Conservation (phyloP, 2,797 vertebrate genomes). For the Gymnocypris eckloni region DNA sequence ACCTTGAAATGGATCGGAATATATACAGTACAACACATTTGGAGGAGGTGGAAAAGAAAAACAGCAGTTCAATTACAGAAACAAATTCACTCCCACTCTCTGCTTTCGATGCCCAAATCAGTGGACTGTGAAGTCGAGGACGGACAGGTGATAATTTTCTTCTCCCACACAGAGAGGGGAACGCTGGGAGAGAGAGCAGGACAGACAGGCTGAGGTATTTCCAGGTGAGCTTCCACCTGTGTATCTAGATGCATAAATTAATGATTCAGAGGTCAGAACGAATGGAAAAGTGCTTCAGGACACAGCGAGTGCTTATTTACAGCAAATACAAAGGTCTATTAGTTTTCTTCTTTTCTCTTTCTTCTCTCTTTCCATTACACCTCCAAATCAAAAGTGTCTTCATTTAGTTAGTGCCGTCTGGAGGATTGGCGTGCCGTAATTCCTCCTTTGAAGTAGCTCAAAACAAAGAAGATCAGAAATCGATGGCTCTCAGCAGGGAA, state of each 20-base stretch:
- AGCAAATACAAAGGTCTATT: slow-evolving; percentile 71
- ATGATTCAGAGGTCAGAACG: slow-evolving; percentile 66
- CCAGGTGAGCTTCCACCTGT: slow-evolving; percentile 71
- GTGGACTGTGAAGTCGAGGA: slow-evolving; percentile 56
- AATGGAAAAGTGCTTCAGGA: slow-evolving; percentile 80
- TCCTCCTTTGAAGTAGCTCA: slow-evolving; percentile 63
- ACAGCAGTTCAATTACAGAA: slow-evolving; percentile 54
- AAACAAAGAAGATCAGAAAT: slow-evolving; percentile 56
- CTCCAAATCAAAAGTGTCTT: slow-evolving; percentile 60
- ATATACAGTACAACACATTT: slow-evolving; percentile 65
- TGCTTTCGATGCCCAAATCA: slow-evolving; percentile 57
- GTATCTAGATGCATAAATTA: slow-evolving; percentile 80
- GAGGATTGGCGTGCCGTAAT: slow-evolving; percentile 37
- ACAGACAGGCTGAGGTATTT: slow-evolving; percentile 72
- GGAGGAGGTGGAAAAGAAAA: background rate
- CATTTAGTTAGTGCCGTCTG: slow-evolving; percentile 62
- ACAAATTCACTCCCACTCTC: slow-evolving; percentile 56
- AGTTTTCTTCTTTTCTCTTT: slow-evolving; percentile 44
- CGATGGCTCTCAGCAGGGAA: slow-evolving; percentile 27
- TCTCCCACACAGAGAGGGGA: slow-evolving; percentile 56
- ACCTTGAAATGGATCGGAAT: slow-evolving; percentile 65
- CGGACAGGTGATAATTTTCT: slow-evolving; percentile 50
- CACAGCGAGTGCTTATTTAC: slow-evolving; percentile 81
- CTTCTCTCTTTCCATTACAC: slow-evolving; percentile 47
- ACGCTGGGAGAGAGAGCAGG: slow-evolving; percentile 46